phyloP scores from a whole-genome alignment of 2,888 invertebrate genomes.

The Agriopis aurantiaria region DNA sequence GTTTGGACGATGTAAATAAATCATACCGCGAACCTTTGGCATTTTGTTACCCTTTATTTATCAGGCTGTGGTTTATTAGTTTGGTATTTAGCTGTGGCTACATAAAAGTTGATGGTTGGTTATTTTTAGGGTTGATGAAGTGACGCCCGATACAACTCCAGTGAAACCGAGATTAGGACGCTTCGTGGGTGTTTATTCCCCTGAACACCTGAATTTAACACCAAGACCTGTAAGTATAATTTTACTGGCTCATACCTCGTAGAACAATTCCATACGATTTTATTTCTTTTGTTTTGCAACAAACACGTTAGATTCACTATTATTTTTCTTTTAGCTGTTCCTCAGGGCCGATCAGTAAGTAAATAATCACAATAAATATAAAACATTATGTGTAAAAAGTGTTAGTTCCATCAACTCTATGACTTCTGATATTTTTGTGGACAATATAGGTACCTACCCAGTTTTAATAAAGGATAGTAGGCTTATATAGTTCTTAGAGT shows the following conservation, averaged over 20 bases:
- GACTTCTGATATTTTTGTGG: too few relatives aligned
- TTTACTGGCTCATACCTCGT: not conserved
- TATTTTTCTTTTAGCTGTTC: not conserved
- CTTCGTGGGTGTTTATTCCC: constrained; percentile 81
- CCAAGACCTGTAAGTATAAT: constrained; percentile 74
- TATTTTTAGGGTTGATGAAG: constrained; percentile 58
- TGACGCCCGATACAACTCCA: constrained; percentile 66
- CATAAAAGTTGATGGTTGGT: constrained; percentile 41
- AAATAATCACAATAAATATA: constrained; percentile 9
- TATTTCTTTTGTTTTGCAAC: not conserved
- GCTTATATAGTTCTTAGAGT: not conserved
- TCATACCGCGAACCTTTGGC: constrained; percentile 71
- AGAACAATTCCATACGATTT: not conserved
- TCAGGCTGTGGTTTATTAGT: constrained; percentile 36
- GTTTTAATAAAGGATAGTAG: too few relatives aligned
- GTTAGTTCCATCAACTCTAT: not conserved
- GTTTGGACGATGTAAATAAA: constrained; percentile 84
- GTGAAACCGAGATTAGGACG: constrained; percentile 74
- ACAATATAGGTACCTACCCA: too few relatives aligned
- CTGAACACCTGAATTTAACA: constrained; percentile 81
- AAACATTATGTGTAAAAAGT: not conserved
- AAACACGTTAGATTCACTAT: too few relatives aligned
- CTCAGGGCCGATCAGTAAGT: not conserved
- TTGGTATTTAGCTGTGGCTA: constrained; percentile 42
- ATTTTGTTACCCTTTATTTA: constrained; percentile 59